These are phyloP conservation scores for Cathartes aura DNA, from an alignment of 2,113 vertebrate genomes.

Conservation along the genomic window DNA sequence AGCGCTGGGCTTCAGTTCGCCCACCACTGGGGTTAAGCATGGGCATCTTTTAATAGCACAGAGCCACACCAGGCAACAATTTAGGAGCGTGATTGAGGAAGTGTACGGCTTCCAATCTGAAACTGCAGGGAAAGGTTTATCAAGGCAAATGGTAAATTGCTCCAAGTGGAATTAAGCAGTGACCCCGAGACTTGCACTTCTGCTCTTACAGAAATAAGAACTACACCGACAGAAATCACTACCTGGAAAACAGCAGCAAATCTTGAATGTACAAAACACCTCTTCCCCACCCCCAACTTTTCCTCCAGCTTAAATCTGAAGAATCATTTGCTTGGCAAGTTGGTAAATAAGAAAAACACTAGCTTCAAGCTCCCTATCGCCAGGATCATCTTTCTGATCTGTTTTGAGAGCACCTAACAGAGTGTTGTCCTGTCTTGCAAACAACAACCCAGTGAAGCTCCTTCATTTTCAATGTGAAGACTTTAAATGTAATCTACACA, in stretches of 20 bases:
- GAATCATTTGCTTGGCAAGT: not conserved
- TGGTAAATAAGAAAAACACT: not conserved
- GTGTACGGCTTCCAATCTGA: not conserved
- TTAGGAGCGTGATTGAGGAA: not conserved
- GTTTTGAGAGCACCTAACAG: not conserved
- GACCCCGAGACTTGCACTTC: not conserved
- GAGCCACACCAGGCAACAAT: not conserved
- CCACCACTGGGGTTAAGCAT: not conserved
- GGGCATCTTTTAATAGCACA: constrained; percentile 27
- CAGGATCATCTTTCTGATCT: not conserved
- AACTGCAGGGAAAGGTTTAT: not conserved
- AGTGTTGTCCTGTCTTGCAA: not conserved
- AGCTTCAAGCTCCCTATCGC: not conserved
- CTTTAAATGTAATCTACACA: not conserved
- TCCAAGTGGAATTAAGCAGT: not conserved
- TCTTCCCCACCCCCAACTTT: not conserved
- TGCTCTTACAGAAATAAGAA: not conserved
- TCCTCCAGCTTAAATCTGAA: not conserved
- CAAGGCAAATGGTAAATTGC: not conserved
- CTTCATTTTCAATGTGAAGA: not conserved
- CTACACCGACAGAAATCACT: fast-evolving
- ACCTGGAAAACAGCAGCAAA: not conserved
- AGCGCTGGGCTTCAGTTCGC: not conserved
- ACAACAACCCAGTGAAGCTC: not conserved
- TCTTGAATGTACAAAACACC: not conserved